phyloP scores from a whole-genome alignment of 2,888 invertebrate species.

The Tachina lurida region DNA sequence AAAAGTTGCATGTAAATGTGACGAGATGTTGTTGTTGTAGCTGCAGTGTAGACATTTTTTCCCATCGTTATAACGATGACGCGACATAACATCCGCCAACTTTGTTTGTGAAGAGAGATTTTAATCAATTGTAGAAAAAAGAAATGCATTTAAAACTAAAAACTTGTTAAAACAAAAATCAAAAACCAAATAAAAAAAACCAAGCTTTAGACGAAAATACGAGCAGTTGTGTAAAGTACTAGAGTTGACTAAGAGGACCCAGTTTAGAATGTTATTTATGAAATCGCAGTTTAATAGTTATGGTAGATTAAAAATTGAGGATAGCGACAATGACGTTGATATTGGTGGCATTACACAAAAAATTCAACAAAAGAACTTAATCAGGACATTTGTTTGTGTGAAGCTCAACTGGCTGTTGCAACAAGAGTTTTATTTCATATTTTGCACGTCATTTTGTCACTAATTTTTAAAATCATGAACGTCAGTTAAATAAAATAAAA shows the following conservation, averaged over 20 bases:
- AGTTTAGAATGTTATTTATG: slow-evolving; percentile 40
- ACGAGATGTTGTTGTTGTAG: slow-evolving; percentile 9
- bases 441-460: too few relatives aligned
- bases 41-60: slow-evolving; percentile 50
- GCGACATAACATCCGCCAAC: slow-evolving; percentile 70
- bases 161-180: slow-evolving; percentile 39
- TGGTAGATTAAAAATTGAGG: slow-evolving; percentile 54
- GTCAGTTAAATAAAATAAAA: too few relatives aligned
- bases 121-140: slow-evolving; percentile 63
- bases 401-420: too few relatives aligned
- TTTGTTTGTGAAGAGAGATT: slow-evolving; percentile 64
- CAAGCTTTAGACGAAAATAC: neutral
- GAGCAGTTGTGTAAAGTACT: slow-evolving; percentile 7
- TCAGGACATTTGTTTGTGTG: neutral
- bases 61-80: slow-evolving; percentile 66
- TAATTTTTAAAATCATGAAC: too few relatives aligned
- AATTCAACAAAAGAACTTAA: slow-evolving; percentile 28
- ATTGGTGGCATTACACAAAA: slow-evolving; percentile 10
- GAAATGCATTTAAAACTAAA: slow-evolving; percentile 11
- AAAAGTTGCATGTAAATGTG: slow-evolving; percentile 58
- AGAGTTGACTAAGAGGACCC: slow-evolving; percentile 36
- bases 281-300: slow-evolving; percentile 55
- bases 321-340: slow-evolving; percentile 22
- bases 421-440: too few relatives aligned
- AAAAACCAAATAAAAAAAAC: slow-evolving; percentile 2